Evolutionary conservation across 1,140 invertebrate species (phyloP).

Genomic region (Dryas iulia): DNA sequence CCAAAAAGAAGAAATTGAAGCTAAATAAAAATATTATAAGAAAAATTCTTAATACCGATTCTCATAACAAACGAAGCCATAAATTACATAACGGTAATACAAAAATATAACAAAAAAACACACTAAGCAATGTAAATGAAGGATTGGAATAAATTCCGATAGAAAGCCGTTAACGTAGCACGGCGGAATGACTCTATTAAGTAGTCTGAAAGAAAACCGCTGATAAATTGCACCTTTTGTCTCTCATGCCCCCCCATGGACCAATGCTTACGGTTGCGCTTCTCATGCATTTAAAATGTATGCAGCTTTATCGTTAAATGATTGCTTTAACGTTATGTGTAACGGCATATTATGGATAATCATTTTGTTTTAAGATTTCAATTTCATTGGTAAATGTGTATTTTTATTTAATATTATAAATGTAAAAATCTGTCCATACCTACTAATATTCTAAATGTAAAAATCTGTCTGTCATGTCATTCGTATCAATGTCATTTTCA

Average conservation of each 20-base stretch:
- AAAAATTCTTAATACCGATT: neutral
- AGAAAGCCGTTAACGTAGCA: conserved; percentile 20
- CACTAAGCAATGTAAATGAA: neutral
- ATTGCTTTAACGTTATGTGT: neutral
- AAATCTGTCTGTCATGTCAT: no score
- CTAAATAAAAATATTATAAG: no score
- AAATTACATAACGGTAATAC: neutral
- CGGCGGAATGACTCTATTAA: conserved; percentile 28
- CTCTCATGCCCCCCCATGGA: conserved; percentile 4
- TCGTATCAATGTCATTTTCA: no score
- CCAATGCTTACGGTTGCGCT: neutral
- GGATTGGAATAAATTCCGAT: conserved; percentile 11
- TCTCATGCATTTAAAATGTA: conserved; percentile 3
- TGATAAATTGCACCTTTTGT: conserved; percentile 39
- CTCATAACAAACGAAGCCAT: neutral
- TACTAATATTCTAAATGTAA: no score
- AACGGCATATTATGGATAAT: neutral
- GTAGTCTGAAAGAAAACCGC: conserved; percentile 34
- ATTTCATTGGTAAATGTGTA: no score
- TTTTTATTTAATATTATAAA: no score
- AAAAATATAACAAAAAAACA: neutral
- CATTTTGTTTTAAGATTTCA: no score
- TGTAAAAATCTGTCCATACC: no score
- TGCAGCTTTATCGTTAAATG: neutral
- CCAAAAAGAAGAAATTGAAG: no score